phyloP scores from a whole-genome alignment of 1,140 invertebrate species.

The Bombus confusus region DNA sequence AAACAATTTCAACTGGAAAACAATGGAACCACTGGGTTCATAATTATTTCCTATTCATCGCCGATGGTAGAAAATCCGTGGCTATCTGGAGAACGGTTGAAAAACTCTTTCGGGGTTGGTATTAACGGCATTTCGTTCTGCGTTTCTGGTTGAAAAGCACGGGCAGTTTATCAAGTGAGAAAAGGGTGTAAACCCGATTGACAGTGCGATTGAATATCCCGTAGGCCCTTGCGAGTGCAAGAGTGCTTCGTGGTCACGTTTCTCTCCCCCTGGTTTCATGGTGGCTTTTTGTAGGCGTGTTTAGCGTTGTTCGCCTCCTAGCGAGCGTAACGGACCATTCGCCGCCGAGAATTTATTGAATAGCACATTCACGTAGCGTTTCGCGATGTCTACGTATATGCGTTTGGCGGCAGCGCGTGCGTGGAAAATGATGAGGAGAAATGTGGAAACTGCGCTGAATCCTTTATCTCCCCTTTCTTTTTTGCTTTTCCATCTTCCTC shows the following conservation, averaged over 20 bases:
- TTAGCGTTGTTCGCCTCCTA: slow-evolving; percentile 26
- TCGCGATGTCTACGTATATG: background rate
- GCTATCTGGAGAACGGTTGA: background rate
- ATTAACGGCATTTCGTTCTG: background rate
- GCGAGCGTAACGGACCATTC: slow-evolving; percentile 15
- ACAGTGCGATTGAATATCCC: slow-evolving; percentile 29
- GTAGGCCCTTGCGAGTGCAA: background rate
- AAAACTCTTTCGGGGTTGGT: background rate
- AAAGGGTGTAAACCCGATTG: slow-evolving; percentile 20
- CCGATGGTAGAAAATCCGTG: background rate
- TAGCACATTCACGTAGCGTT: background rate
- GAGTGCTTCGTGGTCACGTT: slow-evolving; percentile 7
- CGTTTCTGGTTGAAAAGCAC: slow-evolving; percentile 8
- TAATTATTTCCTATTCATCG: slow-evolving; percentile 18
- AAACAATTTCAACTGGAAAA: background rate
- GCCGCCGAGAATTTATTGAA: slow-evolving; percentile 27
- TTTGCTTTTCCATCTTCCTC: background rate
- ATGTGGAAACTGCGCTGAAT: background rate
- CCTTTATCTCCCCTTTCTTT: background rate
- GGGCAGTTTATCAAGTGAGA: slow-evolving; percentile 22
- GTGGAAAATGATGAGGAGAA: slow-evolving; percentile 6
- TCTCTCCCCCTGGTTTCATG: background rate
- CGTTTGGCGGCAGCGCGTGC: background rate
- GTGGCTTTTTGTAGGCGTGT: slow-evolving; percentile 8
- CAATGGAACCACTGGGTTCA: background rate